Evolutionary conservation across 2,113 vertebrate genomes (phyloP), one percentile per base, ranked within the genome.

Genomic region (Scomber japonicus): DNA sequence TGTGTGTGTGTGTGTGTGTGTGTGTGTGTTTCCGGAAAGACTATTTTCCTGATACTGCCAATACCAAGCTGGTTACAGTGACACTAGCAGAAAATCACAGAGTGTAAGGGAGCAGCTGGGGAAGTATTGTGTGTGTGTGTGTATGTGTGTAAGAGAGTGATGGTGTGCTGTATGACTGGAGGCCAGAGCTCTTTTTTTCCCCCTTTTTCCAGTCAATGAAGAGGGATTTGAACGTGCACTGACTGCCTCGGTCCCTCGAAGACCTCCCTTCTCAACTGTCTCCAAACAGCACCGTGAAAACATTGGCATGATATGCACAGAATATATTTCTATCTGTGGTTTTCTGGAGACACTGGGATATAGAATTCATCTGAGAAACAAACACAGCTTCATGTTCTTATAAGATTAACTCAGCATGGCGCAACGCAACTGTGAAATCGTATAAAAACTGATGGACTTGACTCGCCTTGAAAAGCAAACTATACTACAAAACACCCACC

Each of bases 21-120:
- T 68, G n/a, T 78, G 14, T 73, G 73, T 65, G 72, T 66, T 84
- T 45, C 16, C 66, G 68, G 86, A 80, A 13, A 75, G 54, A 76
- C 72, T 76, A 24, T 69, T 84, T 84, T 9, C 61, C 71, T 67
- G 76, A 78, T 69, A 66, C 75, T 77, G 78, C 63, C 84, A 73
- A 77, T 77, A 72, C 21, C 40, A 56, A 81, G 51, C 62, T 84
- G 76, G 70, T 80, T 80, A 77, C 66, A 85, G 71, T 71, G 77
- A 90, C 86, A 87, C 59, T 7, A 49, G 83, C 65, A 83, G 80
- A 83, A 89, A 84, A 86, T 82, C 55, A 83, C 68, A 79, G 70
- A 44, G 62, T 83, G 65, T 55, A 80, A 66, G 54, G 54, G 53
- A 83, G 77, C 77, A 81, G 80, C 78, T 82, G 62, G 68, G 62